Evolutionary conservation across 2,113 vertebrate genomes (phyloP), one percentile per base, ranked within the genome.

Genomic region (Sinocyclocheilus anshuiensis): DNA sequence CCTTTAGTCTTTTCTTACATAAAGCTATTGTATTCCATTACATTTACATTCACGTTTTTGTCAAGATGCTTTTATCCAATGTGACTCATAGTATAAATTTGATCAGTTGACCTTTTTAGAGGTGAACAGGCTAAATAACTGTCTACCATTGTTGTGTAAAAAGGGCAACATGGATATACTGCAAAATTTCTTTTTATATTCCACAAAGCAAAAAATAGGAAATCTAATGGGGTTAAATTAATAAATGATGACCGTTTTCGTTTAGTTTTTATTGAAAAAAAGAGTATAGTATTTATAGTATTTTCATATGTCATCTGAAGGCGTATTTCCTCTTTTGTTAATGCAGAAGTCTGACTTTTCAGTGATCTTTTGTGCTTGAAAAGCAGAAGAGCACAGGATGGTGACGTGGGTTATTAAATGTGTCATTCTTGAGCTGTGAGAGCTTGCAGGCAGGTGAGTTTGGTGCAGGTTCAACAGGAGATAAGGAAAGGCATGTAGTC

Each of bases 401-500:
- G 8, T 77, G 48, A 24, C 18, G 15, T 84, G 55, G 26, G 75
- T 61, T 87, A 69, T 20, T 87, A 42, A 80, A 84, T 53, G 71
- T 76, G 42, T 33, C 65, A 67, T 76, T 87, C 69, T 29, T 87
- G 69, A 55, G 69, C 42, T 12, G 16, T 67, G 24, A 79, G 63
- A 53, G 45, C 63, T 84, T 33, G 65, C 82, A 55, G 74, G n/a
- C 75, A 74, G 45, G 55, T 29, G 36, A 79, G 76, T 77, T 65
- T 67, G 20, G 29, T 85, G 59, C 12, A n/a, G 29, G 76, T 13
- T 63, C 29, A 50, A 65, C 24, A 67, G 48, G 42, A 22, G 76
- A 76, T 83, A 83, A 74, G 72, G 84, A 76, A 69, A 13, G 3
- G 81, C 74, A 79, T 65, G 69, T 72, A 86, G 85, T 87, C 78